Evolutionary conservation across 2,888 invertebrate species (phyloP), one percentile per base, ranked within the genome.

Genomic region (Torymus tubicola): DNA sequence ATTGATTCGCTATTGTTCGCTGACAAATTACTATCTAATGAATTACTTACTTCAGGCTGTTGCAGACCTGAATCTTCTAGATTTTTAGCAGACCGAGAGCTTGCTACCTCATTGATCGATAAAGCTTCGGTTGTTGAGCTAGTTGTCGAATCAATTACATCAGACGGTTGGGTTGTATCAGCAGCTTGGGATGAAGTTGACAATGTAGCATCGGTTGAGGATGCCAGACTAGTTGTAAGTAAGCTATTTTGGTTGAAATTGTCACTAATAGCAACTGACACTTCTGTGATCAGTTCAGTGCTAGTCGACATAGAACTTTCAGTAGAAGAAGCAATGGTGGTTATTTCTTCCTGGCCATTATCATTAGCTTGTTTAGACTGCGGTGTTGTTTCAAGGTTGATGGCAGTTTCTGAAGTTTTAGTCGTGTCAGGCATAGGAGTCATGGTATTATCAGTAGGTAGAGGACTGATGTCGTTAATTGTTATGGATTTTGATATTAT

Each of bases 401-500:
- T 63, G 60, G 72, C 76, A 79, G 85, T 77, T 68, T 82, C 84
- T 67, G 83, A 81, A 83, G 80, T 74, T 78, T 83, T 85, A 65
- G 85, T 86, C 71, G 75, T 85, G 78, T 87, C 85, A 81, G 84
- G 80, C 72, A 70, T 61, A 52, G 58, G 77, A 53, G 76, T 85
- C 75, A 77, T 83, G 75, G 78, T 76, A 58, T 82, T 86, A 83
- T 87, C 87, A 83, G 86, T 85, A 81, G 77, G 84, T 80, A 83
- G 84, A 82, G 83, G 86, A 68, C 21, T 16, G 68, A 58, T 67
- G 31, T 81, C 65, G 42, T 71, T 81, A 70, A 68, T 68, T 83
- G 86, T 83, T 84, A 80, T 70, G 69, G 82, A 82, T 80, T 81
- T 84, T 84, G 84, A 70, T 70, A 78, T 85, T 84, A 85, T 83